A percentile compares a stretch with the other conserved stretches of the same genome.
These are phyloP conservation scores for Urocynchramus pylzowi DNA, from an alignment of 2,113 vertebrate species.

Conservation along the genomic window DNA sequence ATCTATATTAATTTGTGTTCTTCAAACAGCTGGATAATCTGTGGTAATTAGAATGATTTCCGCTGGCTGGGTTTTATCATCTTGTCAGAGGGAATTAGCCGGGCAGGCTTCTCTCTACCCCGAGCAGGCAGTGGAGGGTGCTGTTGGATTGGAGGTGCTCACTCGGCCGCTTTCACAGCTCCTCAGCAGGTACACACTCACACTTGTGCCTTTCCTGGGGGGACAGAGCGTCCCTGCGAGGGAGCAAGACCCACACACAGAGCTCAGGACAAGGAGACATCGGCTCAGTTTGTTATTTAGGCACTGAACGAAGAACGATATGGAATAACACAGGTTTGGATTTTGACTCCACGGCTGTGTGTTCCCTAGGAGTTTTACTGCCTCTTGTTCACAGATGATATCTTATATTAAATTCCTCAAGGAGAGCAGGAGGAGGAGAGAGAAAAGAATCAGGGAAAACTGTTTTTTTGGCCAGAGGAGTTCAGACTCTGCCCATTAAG, in stretches of 20 bases:
- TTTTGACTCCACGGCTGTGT: neutral
- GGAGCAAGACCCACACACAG: neutral
- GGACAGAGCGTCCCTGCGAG: neutral
- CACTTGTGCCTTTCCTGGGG: neutral
- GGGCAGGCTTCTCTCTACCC: neutral
- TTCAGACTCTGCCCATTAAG: neutral
- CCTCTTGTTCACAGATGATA: neutral
- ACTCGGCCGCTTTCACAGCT: fast-evolving
- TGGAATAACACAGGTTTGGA: neutral
- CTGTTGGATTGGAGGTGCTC: slow-evolving; percentile 61
- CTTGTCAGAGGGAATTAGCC: neutral
- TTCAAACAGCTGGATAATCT: slow-evolving; percentile 19
- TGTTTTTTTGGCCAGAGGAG: neutral
- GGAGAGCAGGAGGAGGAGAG: neutral
- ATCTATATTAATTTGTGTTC: neutral
- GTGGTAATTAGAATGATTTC: slow-evolving; percentile 26
- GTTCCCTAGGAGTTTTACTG: neutral
- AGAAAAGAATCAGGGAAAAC: neutral
- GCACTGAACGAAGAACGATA: fast-evolving
- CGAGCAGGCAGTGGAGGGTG: slow-evolving; percentile 60
- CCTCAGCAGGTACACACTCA: neutral
- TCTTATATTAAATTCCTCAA: neutral
- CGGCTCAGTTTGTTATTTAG: neutral
- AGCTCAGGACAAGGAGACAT: neutral
- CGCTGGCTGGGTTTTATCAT: neutral